Evolutionary conservation across 2,888 invertebrate species (phyloP), one percentile per base, ranked within the genome.

Genomic region (Caenorhabditis uteleia): DNA sequence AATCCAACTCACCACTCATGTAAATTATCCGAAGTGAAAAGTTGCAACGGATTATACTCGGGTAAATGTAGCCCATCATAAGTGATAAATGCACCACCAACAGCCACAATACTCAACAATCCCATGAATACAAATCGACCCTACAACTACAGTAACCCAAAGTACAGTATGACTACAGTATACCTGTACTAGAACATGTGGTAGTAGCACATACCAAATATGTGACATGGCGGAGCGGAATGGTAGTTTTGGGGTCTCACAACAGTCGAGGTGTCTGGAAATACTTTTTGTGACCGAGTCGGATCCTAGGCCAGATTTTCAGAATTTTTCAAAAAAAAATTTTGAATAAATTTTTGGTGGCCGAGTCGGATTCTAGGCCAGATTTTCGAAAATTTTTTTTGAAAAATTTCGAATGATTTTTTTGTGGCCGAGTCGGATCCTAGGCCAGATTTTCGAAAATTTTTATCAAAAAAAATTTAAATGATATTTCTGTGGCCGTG

Each of bases 21-120:
- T 0, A 70, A 66, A 61, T 81, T 77, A 18, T 70, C 66, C 3
- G 74, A 68, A n/a, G 74, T 70, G 66, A 81, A 81, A n/a, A 81
- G 65, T 51, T 81, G 81, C 12, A 81, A 70, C 0, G 81, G 81
- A 54, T 81, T 81, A 70, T 80, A 81, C 40, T 79, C 77, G 7
- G 81, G 81, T 5, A 81, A 68, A 36, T 68, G 68, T 8, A 81
- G 70, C 6, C 78, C 68, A 14, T 71, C 69, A 16, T 65, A 49
- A 26, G 73, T 66, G 14, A 80, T 46, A 4, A 48, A 75, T 8
- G 65, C 69, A 7, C 71, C 69, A 7, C 67, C 68, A 16, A 72
- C 58, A 0, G 68, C 68, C 3, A 76, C 54, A 7, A 75, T 34
- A 8, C 68, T 56, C 12, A 79, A 51, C 3, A 71, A 47, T 4